Base-by-base conservation (phyloP, 2,888 invertebrate genomes). In the Aphrophora alni region DNA sequence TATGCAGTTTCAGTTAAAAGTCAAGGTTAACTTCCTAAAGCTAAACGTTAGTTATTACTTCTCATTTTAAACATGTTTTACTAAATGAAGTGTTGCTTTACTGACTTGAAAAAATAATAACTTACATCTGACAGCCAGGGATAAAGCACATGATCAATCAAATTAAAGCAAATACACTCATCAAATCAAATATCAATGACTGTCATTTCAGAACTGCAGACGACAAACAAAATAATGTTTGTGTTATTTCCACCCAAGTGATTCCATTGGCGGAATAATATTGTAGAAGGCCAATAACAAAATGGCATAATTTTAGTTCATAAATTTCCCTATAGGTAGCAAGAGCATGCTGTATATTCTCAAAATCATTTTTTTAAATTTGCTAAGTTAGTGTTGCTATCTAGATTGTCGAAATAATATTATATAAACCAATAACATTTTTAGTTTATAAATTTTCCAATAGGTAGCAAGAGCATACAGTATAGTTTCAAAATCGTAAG, bases 11-110 rank as follows among this genome's bases (percentile, higher is more conserved):
- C n/a, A 7, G n/a, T 59, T 14, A 59, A 2, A 59, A 21, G 21
- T 59, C 69, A 70, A 77, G 77, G 77, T 77, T 77, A 77, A 77
- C 51, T 78, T 72, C 26, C 28, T 38, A 69, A 21, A 59, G 59
- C 4, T 7, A 59, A 21, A 21, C 21, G 59, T 59, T 21, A 59
- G 59, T 59, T 59, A 14, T 59, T 59, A 59, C 1, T 21, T 21
- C 59, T 59, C 59, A n/a, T 21, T 59, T 21, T 21, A 59, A 59
- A 59, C 59, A 59, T 59, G 4, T 5, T 59, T 59, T n/a, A 59
- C 17, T 3, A 2, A 44, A 44, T 2, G 8, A 5, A 33, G 33
- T 33, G 17, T 44, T 14, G 44, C 44, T 44, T 44, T 44, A 8
- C 2, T 44, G 12, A 44, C 12, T 44, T 7, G 44, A 17, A 44